Conservation (phyloP, 1,140 invertebrate genomes). For the Calliopsis andreniformis region DNA sequence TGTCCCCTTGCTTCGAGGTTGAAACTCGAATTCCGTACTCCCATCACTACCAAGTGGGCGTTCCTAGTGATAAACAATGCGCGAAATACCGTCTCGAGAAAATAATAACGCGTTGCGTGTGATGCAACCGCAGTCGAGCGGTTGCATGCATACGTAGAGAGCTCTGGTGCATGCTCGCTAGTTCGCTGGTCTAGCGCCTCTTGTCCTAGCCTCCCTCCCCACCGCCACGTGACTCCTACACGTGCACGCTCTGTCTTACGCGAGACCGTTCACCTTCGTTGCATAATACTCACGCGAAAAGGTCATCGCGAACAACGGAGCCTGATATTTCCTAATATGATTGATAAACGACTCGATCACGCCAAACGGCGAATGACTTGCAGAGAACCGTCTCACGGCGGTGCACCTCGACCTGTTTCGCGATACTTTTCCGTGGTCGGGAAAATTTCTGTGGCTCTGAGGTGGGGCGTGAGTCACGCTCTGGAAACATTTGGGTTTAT, state of each 20-base stretch:
- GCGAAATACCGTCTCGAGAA: conserved; percentile 51
- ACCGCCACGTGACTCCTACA: conserved; percentile 66
- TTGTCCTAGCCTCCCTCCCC: conserved; percentile 23
- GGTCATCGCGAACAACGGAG: conserved; percentile 65
- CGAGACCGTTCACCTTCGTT: conserved; percentile 69
- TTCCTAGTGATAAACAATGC: conserved; percentile 42
- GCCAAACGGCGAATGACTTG: conserved; percentile 7
- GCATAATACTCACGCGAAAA: conserved; percentile 65
- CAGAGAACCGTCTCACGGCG: not conserved
- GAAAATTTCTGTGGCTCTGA: too few relatives aligned
- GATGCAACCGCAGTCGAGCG: conserved; percentile 53
- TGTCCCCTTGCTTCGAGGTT: too few relatives aligned
- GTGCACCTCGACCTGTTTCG: not conserved
- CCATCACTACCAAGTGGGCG: too few relatives aligned
- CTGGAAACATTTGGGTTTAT: too few relatives aligned
- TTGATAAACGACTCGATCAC: conserved; percentile 56
- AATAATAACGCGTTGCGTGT: conserved; percentile 45
- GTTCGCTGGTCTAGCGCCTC: conserved; percentile 48
- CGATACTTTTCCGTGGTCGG: not conserved
- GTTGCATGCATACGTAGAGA: conserved; percentile 42
- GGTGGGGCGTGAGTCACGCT: too few relatives aligned
- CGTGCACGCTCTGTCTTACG: conserved; percentile 62
- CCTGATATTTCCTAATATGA: conserved; percentile 67
- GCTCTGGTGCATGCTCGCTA: conserved; percentile 61
- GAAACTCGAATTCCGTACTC: too few relatives aligned